A percentile compares a stretch with the other conserved stretches of the same genome.
Evolutionary conservation across 1,140 invertebrate genomes (phyloP).

Genomic region (Ditylenchus dipsaci): DNA sequence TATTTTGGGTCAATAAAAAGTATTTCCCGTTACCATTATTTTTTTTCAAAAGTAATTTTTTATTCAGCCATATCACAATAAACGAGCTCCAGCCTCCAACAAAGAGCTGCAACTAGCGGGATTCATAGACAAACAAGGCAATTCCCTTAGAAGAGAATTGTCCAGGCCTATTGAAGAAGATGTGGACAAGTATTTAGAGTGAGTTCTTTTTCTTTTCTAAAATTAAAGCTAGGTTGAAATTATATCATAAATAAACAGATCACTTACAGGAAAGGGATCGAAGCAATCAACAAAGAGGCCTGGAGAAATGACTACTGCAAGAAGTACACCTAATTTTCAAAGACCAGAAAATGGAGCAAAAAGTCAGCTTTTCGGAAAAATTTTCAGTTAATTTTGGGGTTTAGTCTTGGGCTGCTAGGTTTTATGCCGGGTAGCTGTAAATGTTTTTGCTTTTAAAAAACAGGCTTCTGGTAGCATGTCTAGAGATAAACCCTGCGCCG

Average conservation of each 20-base stretch:
- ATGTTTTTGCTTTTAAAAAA: too few relatives aligned
- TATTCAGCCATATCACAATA: conserved; percentile 16
- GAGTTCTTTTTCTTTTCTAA: too few relatives aligned
- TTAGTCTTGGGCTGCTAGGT: too few relatives aligned
- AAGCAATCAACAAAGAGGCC: conserved; percentile 44
- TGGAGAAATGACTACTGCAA: conserved; percentile 44
- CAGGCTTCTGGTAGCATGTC: too few relatives aligned
- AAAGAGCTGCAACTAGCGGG: conserved; percentile 44
- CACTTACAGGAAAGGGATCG: conserved; percentile 20
- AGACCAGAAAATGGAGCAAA: conserved; percentile 32
- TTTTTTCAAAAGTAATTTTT: neutral
- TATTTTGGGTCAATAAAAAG: too few relatives aligned
- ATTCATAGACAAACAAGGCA: conserved; percentile 38
- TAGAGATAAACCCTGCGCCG: too few relatives aligned
- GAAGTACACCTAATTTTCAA: conserved; percentile 35
- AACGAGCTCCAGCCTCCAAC: conserved; percentile 33
- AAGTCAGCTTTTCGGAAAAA: conserved; percentile 12
- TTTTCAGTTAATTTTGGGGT: neutral
- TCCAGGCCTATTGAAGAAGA: conserved; percentile 45
- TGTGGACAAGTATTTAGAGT: conserved; percentile 46
- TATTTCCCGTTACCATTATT: too few relatives aligned
- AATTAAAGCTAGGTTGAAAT: too few relatives aligned
- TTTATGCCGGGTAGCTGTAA: too few relatives aligned
- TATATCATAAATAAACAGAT: too few relatives aligned
- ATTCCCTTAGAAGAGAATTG: conserved; percentile 38